Evolutionary conservation across 2,888 invertebrate genomes (phyloP), one percentile per base, ranked within the genome.

Genomic region (Parnassius orleans): DNA sequence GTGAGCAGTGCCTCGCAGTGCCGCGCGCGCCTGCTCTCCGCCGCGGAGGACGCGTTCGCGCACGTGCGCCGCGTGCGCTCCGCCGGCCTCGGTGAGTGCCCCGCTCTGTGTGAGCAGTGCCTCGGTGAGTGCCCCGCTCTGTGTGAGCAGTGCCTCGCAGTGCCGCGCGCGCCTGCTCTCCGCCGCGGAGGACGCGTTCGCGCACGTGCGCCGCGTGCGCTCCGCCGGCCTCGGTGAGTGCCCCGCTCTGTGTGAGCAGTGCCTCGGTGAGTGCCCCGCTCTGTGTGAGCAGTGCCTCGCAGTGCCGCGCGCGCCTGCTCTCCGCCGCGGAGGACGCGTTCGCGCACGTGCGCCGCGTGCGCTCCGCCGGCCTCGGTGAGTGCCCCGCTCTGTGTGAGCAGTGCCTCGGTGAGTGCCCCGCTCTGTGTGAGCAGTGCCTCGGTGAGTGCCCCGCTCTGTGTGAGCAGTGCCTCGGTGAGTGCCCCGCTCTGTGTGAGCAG

Each of bases 261-360:
- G 15, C 15, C 15, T 15, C 15, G 15, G 42, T 10, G 42, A 10
- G 42, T 42, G 42, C 10, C 42, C 42, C 9, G 42, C 42, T 15
- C 15, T 15, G 15, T 15, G 2, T 15, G 1, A 1, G 2, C 24
- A 24, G 7, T 15, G 11, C 11, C 9, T 46, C 11, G 12, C 15
- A 15, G 15, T 15, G 15, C 15, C 15, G 15, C 64, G 98, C 99
- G 3, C 92, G 99, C 19, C 93, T 99, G 50, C 94, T 98, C 61
- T 96, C 97, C 1, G 98, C 99, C 0, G 96, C 98, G 0, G 99
- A 99, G 84, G 99, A 99, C 79, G 98, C 99, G 1, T 99, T 99
- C 84, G 98, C 98, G 11, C 99, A 99, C 79, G 98, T 99, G 68
- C 96, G 97, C 75, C 93, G n/a, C n/a, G n/a, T n/a, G n/a, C n/a